Evolutionary conservation across 2,797 vertebrate species (phyloP).

Genomic region (Hybognathus amarus): DNA sequence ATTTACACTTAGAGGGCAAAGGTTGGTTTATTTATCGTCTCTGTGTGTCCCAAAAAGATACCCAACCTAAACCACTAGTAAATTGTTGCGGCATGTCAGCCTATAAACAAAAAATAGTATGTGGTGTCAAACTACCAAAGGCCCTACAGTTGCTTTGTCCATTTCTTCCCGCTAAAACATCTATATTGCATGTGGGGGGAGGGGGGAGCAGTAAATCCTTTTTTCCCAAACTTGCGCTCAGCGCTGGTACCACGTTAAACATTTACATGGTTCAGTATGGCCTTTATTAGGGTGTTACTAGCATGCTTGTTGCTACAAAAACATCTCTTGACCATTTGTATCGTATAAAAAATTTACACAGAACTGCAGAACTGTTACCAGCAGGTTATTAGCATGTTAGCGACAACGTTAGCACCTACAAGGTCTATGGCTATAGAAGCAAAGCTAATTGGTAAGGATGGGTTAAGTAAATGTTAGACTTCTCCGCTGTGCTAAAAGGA

Average conservation of each 20-base stretch:
- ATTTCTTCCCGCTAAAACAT: constrained; percentile 1
- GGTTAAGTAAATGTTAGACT: constrained; percentile 84
- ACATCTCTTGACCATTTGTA: constrained; percentile 63
- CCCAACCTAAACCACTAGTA: constrained; percentile 5
- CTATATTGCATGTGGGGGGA: neutral
- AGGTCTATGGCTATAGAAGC: constrained; percentile 60
- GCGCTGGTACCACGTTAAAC: constrained; percentile 66
- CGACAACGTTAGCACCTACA: constrained; percentile 63
- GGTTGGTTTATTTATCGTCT: neutral
- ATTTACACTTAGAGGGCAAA: constrained; percentile 40
- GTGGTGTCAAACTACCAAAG: constrained; percentile 15
- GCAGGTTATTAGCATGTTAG: constrained; percentile 72
- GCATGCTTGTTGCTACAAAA: constrained; percentile 72
- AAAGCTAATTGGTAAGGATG: constrained; percentile 76
- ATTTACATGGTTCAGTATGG: constrained; percentile 67
- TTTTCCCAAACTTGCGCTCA: constrained; percentile 36
- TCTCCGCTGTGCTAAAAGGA: constrained; percentile 63
- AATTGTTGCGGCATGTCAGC: constrained; percentile 16
- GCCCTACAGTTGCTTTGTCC: constrained; percentile 17
- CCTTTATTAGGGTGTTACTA: constrained; percentile 71
- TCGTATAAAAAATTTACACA: constrained; percentile 76
- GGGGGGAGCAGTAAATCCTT: constrained; percentile 39
- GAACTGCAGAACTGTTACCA: constrained; percentile 71
- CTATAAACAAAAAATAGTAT: neutral
- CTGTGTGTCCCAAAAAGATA: constrained; percentile 46